Evolutionary conservation across 2,113 vertebrate species (phyloP).

Genomic region (Ardeotis arabs): DNA sequence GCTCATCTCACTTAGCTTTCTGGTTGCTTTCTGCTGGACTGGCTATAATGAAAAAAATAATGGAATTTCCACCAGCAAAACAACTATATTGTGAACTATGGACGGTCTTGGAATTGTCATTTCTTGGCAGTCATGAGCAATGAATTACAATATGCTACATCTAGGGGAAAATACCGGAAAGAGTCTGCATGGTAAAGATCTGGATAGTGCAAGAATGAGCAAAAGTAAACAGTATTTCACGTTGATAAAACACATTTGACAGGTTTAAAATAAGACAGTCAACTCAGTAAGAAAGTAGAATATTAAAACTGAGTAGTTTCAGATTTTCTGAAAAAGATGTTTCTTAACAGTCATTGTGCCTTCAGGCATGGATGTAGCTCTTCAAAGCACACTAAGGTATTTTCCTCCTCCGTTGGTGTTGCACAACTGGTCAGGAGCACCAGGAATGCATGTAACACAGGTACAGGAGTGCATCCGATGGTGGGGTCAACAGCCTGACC

Average conservation of each 20-base stretch:
- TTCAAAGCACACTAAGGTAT: background rate
- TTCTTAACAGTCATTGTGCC: background rate
- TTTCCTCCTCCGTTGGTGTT: background rate
- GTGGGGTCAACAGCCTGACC: background rate
- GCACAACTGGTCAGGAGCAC: background rate
- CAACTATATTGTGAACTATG: background rate
- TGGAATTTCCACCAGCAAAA: background rate
- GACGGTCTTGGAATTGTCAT: background rate
- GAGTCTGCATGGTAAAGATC: background rate
- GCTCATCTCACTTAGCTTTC: background rate
- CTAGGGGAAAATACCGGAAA: background rate
- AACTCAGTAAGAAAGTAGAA: background rate
- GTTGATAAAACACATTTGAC: background rate
- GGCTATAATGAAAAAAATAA: background rate
- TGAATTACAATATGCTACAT: background rate
- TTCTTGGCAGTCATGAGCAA: background rate
- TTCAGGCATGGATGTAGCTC: background rate
- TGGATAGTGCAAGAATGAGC: background rate
- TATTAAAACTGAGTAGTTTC: background rate
- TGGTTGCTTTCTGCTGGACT: background rate
- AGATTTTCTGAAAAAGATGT: background rate
- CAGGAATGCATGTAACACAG: background rate
- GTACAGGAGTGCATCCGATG: background rate
- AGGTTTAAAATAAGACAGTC: background rate
- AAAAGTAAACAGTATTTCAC: constrained; percentile 18